phyloP scores from a whole-genome alignment of 2,113 vertebrate genomes.

The Sula dactylatra region DNA sequence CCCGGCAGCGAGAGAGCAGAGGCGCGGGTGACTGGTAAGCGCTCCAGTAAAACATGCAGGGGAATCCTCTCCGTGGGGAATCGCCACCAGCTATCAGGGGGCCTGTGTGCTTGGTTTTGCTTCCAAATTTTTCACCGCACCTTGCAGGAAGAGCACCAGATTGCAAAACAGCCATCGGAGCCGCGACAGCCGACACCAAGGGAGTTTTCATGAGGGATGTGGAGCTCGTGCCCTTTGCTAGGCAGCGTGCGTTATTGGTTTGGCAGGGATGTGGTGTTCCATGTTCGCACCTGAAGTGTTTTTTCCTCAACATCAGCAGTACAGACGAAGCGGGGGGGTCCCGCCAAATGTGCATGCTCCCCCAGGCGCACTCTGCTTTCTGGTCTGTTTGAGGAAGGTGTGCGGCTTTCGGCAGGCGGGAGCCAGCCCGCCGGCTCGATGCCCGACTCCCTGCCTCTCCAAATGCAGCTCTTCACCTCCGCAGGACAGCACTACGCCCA shows the following conservation, averaged over 20 bases:
- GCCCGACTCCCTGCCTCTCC: background rate
- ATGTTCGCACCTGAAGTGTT: accelerated
- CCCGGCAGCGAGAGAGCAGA: background rate
- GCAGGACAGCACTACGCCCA: accelerated
- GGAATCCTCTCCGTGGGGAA: background rate
- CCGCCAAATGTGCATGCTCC: accelerated
- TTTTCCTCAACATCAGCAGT: background rate
- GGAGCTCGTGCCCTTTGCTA: background rate
- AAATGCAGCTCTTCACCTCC: background rate
- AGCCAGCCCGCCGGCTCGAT: background rate
- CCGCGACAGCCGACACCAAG: background rate
- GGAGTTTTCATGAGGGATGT: background rate
- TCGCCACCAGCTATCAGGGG: background rate
- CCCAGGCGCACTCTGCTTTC: accelerated
- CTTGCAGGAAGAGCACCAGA: background rate
- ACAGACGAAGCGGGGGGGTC: background rate
- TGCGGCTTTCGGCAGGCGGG: background rate
- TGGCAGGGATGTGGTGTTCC: background rate
- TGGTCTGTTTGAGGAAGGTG: background rate
- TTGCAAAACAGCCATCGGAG: background rate
- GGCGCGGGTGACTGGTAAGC: background rate
- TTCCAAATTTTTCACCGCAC: background rate
- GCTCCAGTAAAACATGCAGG: background rate
- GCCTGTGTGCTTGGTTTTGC: accelerated
- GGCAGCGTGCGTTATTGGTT: accelerated